Conservation (phyloP, 1,140 invertebrate genomes). For the Oppia nitens region DNA sequence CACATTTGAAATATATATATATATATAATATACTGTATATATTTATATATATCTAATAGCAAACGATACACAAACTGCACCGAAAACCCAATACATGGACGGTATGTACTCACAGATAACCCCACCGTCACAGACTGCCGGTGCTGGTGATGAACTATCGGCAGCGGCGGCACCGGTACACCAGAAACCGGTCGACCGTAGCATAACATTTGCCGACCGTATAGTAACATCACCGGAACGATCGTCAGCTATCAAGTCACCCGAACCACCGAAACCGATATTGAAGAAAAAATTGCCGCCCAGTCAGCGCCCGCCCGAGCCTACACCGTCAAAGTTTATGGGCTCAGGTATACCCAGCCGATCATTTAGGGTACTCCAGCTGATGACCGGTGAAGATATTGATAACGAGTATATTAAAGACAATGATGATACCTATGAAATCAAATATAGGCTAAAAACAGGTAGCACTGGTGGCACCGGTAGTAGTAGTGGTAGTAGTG, state of each 20-base stretch:
- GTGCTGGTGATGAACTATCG: background rate
- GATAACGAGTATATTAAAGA: constrained; percentile 1
- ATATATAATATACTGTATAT: too few relatives aligned
- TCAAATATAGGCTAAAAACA: too few relatives aligned
- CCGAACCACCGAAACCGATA: background rate
- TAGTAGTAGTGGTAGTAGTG: background rate
- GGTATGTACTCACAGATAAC: constrained; percentile 8
- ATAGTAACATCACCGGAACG: background rate
- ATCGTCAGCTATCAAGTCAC: background rate
- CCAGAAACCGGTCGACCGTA: background rate
- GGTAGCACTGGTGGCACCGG: background rate
- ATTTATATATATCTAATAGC: too few relatives aligned
- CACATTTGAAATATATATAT: too few relatives aligned
- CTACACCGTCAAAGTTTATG: constrained; percentile 56
- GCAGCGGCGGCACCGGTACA: background rate
- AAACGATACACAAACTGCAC: too few relatives aligned
- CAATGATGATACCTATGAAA: background rate
- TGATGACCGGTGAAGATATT: constrained; percentile 41
- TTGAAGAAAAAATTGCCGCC: constrained; percentile 14
- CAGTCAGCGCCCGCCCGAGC: constrained; percentile 32
- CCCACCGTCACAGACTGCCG: constrained; percentile 1
- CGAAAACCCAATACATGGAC: background rate
- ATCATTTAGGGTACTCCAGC: constrained; percentile 64
- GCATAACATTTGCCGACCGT: background rate
- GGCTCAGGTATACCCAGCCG: constrained; percentile 66